Base-by-base conservation (phyloP, 2,888 invertebrate species). In the Rhamnusium bicolor region DNA sequence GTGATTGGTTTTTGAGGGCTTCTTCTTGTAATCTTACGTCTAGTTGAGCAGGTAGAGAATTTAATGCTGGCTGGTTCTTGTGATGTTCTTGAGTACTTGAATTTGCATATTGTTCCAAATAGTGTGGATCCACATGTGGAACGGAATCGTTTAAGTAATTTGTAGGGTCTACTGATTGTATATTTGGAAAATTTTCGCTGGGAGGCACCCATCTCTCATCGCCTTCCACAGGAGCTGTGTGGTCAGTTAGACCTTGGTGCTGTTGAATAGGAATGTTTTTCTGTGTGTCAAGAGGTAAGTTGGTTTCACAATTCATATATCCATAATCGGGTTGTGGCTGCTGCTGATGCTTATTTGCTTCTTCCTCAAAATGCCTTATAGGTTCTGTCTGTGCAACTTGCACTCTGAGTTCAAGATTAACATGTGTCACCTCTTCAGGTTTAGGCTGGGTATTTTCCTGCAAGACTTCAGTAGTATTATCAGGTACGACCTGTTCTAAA, bases 161-260 rank as follows among this genome's bases (percentile, higher is more conserved):
- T 24, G 71, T 69, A 0, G 76, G 73, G 27, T 79, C 79, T 12
- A 80, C 74, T 7, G 77, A 65, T 66, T 82, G 83, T 27, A 84
- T 74, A 69, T 83, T 83, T 7, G 84, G 80, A 62, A 79, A 82
- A 62, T 78, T 82, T 4, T 89, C 88, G 79, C 90, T 90, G 1
- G 92, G 92, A 16, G 92, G 92, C 12, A 92, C 91, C 92, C 92
- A 92, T 73, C 92, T 86, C 82, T 92, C 92, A 79, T 92, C 92
- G 2, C 90, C 89, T 79, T 90, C 89, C 6, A 88, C 87, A 18
- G 87, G 86, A 18, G 84, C 81, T n/a, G 80, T 76, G 71, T 85
- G 85, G 73, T 89, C 89, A 27, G 89, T 82, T 65, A 89, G 88
- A 27, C 79, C 80, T 61, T 77, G 71, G 62, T 82, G 82, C 60